Percentiles rank a stretch among this genome's conserved stretches.
phyloP scores from a whole-genome alignment of 2,888 invertebrate species.

The Cheilosia impressa region DNA sequence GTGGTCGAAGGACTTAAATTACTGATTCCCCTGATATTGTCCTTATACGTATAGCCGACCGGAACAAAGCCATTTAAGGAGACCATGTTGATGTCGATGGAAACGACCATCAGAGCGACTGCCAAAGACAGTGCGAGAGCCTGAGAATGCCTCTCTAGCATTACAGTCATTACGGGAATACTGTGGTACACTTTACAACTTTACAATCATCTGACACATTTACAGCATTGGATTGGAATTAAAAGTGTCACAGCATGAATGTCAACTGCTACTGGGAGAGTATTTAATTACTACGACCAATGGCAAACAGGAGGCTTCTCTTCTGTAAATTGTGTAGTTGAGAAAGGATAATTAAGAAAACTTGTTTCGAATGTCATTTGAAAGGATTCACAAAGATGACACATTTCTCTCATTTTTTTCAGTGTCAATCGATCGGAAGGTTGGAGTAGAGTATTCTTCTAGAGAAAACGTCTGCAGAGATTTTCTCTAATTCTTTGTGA shows the following conservation, averaged over 20 bases:
- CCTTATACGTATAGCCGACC: neutral
- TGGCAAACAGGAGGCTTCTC: conserved; percentile 32
- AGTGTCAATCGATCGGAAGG: conserved; percentile 39
- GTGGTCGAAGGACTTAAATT: conserved; percentile 68
- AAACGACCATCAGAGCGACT: conserved; percentile 38
- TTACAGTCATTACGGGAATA: conserved; percentile 62
- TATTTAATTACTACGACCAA: conserved; percentile 55
- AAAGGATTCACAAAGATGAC: conserved; percentile 48
- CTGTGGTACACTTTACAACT: conserved; percentile 33
- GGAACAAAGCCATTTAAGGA: conserved; percentile 43
- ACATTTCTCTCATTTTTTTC: conserved; percentile 32
- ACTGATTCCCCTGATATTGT: conserved; percentile 58
- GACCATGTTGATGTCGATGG: conserved; percentile 23
- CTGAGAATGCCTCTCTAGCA: conserved; percentile 46
- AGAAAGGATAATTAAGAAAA: conserved; percentile 58
- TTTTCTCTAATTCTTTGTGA: conserved; percentile 24
- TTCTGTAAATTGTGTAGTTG: conserved; percentile 5
- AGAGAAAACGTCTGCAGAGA: conserved; percentile 20
- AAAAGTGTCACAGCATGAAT: conserved; percentile 62
- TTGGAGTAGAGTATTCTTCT: neutral
- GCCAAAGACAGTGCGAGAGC: conserved; percentile 11
- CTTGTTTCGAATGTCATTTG: conserved; percentile 15
- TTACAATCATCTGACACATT: conserved; percentile 67
- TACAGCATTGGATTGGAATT: conserved; percentile 67
- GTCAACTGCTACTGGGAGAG: conserved; percentile 22